A percentile compares a stretch with the other conserved stretches of the same genome.
These are phyloP conservation scores for Petrosia ficiformis DNA, from an alignment of 37 sponge, comb jelly and placozoan genomes.

Conservation along the genomic window DNA sequence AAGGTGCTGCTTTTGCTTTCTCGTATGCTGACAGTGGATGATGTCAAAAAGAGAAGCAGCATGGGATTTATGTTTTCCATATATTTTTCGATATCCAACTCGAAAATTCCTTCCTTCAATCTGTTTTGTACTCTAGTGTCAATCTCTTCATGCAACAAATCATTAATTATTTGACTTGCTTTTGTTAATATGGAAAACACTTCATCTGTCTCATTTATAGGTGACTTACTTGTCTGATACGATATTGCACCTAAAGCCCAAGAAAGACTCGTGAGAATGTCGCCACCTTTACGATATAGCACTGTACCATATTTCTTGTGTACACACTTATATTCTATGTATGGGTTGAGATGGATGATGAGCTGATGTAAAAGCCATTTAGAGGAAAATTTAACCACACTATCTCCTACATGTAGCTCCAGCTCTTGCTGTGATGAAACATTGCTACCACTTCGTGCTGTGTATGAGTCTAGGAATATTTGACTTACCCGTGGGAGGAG, in stretches of 20 bases:
- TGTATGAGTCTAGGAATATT: not conserved
- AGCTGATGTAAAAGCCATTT: conserved; percentile 17
- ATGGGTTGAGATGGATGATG: not conserved
- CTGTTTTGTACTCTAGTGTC: not conserved
- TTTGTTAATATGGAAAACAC: not conserved
- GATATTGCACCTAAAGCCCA: conserved; percentile 28
- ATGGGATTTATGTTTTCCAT: conserved; percentile 1
- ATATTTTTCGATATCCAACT: not conserved
- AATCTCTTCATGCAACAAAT: conserved; percentile 9
- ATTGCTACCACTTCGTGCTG: not conserved
- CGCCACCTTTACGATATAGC: conserved; percentile 14
- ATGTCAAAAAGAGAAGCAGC: not conserved
- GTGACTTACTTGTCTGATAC: not conserved
- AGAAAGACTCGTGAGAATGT: conserved; percentile 15
- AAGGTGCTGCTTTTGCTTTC: not conserved
- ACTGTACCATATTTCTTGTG: conserved; percentile 24
- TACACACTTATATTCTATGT: conserved; percentile 6
- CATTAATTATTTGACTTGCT: conserved; percentile 13
- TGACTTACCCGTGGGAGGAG: conserved; percentile 1
- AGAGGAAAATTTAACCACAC: conserved; percentile 5
- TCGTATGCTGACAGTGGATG: not conserved
- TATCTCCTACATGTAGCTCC: conserved; percentile 3
- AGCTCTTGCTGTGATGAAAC: not conserved
- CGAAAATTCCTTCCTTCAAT: not conserved
- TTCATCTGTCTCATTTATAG: not conserved